Evolutionary conservation across 2,113 vertebrate species (phyloP).

Genomic region (Pseudolaguvia tuberculata): DNA sequence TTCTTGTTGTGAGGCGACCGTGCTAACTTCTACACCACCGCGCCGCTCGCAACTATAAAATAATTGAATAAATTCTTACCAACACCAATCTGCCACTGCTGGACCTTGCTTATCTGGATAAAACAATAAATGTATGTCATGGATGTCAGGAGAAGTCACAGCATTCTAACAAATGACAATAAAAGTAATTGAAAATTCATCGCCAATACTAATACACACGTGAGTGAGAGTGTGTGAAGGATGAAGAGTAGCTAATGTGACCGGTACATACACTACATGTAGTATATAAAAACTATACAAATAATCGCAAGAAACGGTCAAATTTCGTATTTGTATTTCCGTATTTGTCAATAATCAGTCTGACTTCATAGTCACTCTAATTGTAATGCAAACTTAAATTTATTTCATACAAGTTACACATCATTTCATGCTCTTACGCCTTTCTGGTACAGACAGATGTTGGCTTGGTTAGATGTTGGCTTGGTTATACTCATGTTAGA

Average conservation of each 20-base stretch:
- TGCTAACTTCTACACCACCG: no score
- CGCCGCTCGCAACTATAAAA: no score
- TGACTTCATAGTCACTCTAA: background rate
- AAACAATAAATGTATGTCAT: no score
- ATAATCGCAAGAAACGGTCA: no score
- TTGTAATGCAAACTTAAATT: conserved; percentile 10
- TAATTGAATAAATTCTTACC: no score
- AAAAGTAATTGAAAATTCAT: background rate
- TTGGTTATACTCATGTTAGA: no score
- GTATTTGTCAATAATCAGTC: background rate
- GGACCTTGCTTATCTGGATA: no score
- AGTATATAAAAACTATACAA: background rate
- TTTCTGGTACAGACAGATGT: background rate
- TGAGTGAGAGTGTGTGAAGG: no score
- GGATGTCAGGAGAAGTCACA: background rate
- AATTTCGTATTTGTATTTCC: no score
- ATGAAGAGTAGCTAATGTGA: background rate
- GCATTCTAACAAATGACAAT: background rate
- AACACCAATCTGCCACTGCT: no score
- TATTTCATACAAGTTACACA: conserved; percentile 1
- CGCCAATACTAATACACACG: no score
- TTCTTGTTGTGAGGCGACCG: no score
- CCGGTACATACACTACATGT: background rate
- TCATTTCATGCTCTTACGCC: conserved; percentile 35
- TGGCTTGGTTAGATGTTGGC: background rate